These are phyloP conservation scores for Lamellibrachia columna DNA, from an alignment of 2,888 invertebrate species.

Conservation along the genomic window DNA sequence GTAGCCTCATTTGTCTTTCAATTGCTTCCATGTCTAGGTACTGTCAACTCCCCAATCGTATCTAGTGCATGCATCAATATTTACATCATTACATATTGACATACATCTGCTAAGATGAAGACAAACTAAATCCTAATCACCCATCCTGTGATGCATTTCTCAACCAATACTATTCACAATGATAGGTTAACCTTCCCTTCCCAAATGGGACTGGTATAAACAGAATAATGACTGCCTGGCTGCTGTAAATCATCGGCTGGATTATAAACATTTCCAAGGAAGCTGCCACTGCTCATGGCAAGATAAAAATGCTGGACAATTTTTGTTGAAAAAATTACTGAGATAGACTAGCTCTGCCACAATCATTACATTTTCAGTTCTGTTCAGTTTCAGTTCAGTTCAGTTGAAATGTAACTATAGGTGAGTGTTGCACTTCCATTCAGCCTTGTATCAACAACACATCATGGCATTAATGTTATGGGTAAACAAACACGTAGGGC, in stretches of 20 bases:
- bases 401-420: too few relatives aligned
- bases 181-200: background rate
- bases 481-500: too few relatives aligned
- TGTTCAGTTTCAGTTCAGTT: too few relatives aligned
- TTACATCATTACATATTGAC: background rate
- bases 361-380: too few relatives aligned
- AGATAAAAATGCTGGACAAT: background rate
- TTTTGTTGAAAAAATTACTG: background rate
- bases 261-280: background rate
- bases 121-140: background rate
- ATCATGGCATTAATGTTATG: too few relatives aligned
- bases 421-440: too few relatives aligned
- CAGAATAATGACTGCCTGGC: background rate
- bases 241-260: background rate
- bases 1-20: background rate
- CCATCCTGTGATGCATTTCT: background rate
- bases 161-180: background rate
- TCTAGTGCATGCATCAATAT: background rate
- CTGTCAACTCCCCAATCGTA: background rate
- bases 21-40: background rate
- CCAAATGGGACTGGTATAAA: background rate
- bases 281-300: background rate
- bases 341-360: too few relatives aligned
- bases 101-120: background rate
- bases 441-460: too few relatives aligned